Percentiles rank a stretch among this genome's conserved stretches.
Evolutionary conservation across 2,797 vertebrate genomes (phyloP).

Genomic region (Pogoniulus pusillus): DNA sequence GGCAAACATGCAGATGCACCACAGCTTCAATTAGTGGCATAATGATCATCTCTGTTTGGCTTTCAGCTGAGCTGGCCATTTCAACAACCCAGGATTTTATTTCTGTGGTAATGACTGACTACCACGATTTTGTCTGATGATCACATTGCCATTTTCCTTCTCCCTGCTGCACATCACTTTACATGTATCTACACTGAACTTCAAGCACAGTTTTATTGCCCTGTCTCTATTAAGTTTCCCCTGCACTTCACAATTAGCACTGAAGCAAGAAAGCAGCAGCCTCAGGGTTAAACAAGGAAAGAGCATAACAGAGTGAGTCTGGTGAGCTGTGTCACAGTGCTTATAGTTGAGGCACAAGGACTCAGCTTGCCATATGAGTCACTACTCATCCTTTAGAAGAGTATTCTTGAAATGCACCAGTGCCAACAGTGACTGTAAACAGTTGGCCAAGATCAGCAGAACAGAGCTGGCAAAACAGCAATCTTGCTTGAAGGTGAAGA

Average conservation of each 20-base stretch:
- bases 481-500: neutral
- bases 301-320: neutral
- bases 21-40: neutral
- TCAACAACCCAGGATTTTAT: neutral
- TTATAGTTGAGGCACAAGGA: rapidly evolving
- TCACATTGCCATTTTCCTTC: neutral
- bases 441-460: neutral
- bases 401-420: neutral
- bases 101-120: neutral
- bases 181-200: neutral
- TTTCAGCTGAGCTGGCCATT: neutral
- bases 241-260: neutral
- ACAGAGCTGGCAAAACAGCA: neutral
- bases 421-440: neutral
- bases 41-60: neutral
- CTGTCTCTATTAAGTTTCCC: neutral
- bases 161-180: neutral
- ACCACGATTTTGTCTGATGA: neutral
- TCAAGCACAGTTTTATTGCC: neutral
- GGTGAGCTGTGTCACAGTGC: neutral
- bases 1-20: neutral
- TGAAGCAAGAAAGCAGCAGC: neutral
- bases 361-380: neutral
- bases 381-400: neutral
- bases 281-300: neutral